Evolutionary conservation across 2,113 vertebrate species (phyloP).

Genomic region (Bostrychus sinensis): DNA sequence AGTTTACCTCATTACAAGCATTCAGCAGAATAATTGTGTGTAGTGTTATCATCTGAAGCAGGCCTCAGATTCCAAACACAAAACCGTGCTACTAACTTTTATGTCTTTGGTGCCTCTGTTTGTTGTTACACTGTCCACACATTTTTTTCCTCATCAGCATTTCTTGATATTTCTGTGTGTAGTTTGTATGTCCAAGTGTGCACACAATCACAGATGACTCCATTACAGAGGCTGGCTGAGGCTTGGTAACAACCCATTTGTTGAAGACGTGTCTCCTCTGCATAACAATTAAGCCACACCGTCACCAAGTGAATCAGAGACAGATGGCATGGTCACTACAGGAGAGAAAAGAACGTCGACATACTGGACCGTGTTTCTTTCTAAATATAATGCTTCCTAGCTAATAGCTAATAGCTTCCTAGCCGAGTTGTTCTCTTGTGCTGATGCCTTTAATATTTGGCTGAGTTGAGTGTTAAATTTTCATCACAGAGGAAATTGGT

Average conservation of each 20-base stretch:
- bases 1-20: background rate
- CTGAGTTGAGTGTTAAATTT: slow-evolving; percentile 6
- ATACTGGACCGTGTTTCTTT: slow-evolving; percentile 27
- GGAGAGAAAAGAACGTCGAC: slow-evolving; percentile 25
- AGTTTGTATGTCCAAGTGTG: slow-evolving; percentile 6
- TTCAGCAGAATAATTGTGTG: background rate
- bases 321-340: slow-evolving; percentile 61
- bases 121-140: background rate
- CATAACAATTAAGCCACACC: slow-evolving; percentile 69
- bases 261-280: slow-evolving; percentile 39
- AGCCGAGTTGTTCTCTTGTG: slow-evolving; percentile 9
- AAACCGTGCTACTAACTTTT: background rate
- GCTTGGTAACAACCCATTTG: slow-evolving; percentile 45
- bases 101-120: background rate
- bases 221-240: slow-evolving; percentile 25
- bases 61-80: background rate
- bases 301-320: slow-evolving; percentile 59
- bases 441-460: slow-evolving; percentile 15
- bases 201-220: slow-evolving; percentile 23
- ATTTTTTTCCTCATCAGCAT: background rate
- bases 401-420: no score
- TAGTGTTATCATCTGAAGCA: background rate
- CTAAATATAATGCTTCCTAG: slow-evolving; percentile 40
- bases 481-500: slow-evolving; percentile 9
- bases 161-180: slow-evolving; percentile 1